A percentile compares a stretch with the other conserved stretches of the same genome.
phyloP scores from a whole-genome alignment of 2,797 vertebrate species.

The Lindbergichthys nudifrons region DNA sequence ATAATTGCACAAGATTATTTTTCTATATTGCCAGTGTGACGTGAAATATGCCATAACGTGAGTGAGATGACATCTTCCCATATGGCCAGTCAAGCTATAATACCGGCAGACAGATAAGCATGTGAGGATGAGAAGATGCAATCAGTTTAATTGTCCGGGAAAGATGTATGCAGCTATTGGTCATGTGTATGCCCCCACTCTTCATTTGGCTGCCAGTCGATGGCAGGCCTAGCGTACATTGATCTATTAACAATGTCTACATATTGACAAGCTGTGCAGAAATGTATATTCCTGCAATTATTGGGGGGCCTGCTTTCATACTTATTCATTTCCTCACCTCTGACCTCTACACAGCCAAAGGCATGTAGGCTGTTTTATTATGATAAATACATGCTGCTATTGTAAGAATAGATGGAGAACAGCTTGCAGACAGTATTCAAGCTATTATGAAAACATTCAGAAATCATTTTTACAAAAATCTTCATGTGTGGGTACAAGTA shows the following conservation, averaged over 20 bases:
- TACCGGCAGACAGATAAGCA: conserved; percentile 30
- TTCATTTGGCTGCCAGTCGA: conserved; percentile 40
- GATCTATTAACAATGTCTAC: conserved; percentile 50
- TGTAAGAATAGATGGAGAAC: conserved; percentile 18
- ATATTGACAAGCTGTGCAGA: conserved; percentile 50
- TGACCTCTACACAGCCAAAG: conserved; percentile 62
- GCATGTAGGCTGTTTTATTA: conserved; percentile 35
- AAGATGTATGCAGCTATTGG: conserved; percentile 27
- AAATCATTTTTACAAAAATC: conserved; percentile 24
- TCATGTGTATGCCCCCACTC: conserved; percentile 35
- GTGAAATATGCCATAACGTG: conserved; percentile 7
- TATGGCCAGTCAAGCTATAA: conserved; percentile 18
- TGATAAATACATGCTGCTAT: conserved; percentile 45
- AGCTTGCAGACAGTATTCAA: conserved; percentile 2
- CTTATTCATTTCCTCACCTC: conserved; percentile 60
- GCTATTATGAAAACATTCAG: not conserved
- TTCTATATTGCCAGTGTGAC: not conserved
- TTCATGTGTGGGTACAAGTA: not conserved
- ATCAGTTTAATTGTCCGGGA: conserved; percentile 45
- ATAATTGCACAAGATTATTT: conserved; percentile 3
- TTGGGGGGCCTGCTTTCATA: conserved; percentile 32
- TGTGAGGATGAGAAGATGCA: conserved; percentile 27
- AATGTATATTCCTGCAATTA: conserved; percentile 53
- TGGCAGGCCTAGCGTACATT: conserved; percentile 14
- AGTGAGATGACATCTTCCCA: conserved; percentile 3